These are phyloP conservation scores for Halocynthia roretzi DNA, from an alignment of 23 tunicate genomes.

Conservation along the genomic window DNA sequence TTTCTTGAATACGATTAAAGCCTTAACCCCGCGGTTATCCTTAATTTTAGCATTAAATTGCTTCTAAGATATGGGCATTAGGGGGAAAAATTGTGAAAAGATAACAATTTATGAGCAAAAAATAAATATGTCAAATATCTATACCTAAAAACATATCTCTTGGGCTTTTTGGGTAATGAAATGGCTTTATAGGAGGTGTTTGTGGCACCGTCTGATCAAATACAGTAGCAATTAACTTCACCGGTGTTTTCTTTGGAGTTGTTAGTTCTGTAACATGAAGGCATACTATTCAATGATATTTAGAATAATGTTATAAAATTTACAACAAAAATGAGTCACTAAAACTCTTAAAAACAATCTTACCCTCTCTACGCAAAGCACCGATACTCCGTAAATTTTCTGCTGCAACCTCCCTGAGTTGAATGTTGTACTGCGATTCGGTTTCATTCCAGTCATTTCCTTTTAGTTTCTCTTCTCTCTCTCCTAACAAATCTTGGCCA, in stretches of 20 bases:
- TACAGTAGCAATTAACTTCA: slow-evolving; percentile 14
- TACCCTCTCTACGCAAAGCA: not conserved
- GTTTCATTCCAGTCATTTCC: too few relatives aligned
- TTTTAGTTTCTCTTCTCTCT: too few relatives aligned
- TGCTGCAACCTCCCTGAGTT: slow-evolving; percentile 12
- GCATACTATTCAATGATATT: not conserved
- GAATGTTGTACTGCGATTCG: not conserved
- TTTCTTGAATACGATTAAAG: too few relatives aligned
- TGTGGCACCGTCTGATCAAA: not conserved
- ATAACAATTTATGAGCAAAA: too few relatives aligned
- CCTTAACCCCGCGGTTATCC: too few relatives aligned
- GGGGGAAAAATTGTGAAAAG: too few relatives aligned
- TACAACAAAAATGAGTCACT: not conserved
- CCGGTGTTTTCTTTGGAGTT: slow-evolving; percentile 12
- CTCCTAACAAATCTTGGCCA: too few relatives aligned
- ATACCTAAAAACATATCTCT: slow-evolving; percentile 27
- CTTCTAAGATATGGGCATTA: too few relatives aligned
- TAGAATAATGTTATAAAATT: not conserved
- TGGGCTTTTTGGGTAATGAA: slow-evolving; percentile 26
- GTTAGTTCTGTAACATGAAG: not conserved
- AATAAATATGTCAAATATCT: not conserved
- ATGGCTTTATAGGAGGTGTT: slow-evolving; percentile 26
- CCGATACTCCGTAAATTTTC: slow-evolving; percentile 13
- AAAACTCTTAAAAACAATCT: not conserved
- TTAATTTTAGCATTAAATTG: too few relatives aligned